Evolutionary conservation across 1,140 invertebrate species (phyloP).

Genomic region (Liolophura sinensis): DNA sequence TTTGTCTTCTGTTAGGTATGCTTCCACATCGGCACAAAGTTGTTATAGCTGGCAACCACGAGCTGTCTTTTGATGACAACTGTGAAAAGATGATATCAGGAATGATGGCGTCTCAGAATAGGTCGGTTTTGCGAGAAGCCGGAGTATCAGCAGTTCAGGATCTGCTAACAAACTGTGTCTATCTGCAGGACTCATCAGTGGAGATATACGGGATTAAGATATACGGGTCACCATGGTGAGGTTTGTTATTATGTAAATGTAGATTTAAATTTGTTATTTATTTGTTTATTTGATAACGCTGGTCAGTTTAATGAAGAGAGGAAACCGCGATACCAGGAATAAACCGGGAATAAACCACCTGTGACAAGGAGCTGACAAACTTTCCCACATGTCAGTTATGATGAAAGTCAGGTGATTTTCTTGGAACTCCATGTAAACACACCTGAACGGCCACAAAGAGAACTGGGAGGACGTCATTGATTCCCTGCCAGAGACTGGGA

Average conservation of each 20-base stretch:
- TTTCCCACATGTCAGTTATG: too few species aligned
- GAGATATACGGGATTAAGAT: constrained; percentile 77
- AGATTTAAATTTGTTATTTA: too few species aligned
- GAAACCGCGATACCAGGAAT: too few species aligned
- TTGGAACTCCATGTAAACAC: too few species aligned
- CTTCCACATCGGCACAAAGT: constrained; percentile 83
- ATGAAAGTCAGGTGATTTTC: too few species aligned
- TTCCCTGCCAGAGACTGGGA: too few species aligned
- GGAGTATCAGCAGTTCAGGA: constrained; percentile 25
- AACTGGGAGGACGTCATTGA: too few species aligned
- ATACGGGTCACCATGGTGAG: constrained; percentile 82
- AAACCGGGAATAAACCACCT: too few species aligned
- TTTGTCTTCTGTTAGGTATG: constrained; percentile 56
- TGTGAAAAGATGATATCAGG: constrained; percentile 8
- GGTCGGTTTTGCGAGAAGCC: constrained; percentile 12
- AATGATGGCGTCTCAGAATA: constrained; percentile 8
- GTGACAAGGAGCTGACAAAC: too few species aligned
- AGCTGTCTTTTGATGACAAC: constrained; percentile 75
- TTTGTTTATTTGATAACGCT: too few species aligned
- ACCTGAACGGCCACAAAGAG: too few species aligned
- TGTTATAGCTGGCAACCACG: constrained; percentile 88
- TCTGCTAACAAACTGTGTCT: constrained; percentile 75
- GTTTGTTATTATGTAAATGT: constrained; percentile 4
- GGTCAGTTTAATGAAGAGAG: too few species aligned
- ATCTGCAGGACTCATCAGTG: constrained; percentile 74